These are phyloP conservation scores for Tychaedon coryphoeus DNA, from an alignment of 2,113 vertebrate genomes.

Conservation along the genomic window DNA sequence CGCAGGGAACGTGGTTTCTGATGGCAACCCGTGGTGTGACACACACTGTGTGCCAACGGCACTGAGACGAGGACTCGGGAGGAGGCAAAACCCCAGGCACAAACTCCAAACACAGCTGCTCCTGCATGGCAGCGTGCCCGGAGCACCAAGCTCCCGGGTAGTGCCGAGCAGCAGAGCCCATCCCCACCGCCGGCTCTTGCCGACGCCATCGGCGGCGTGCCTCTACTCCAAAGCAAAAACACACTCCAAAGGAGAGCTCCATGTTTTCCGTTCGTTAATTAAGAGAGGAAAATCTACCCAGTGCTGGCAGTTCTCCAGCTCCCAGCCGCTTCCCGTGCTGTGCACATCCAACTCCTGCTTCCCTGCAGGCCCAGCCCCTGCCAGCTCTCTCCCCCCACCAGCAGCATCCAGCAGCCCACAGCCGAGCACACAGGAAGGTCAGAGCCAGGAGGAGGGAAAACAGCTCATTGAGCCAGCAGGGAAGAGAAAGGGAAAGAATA, in stretches of 20 bases:
- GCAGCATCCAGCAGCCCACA: neutral
- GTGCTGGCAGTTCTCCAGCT: slow-evolving; percentile 3
- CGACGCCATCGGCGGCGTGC: neutral
- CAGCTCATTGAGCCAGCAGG: neutral
- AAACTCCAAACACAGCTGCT: neutral
- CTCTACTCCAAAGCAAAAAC: neutral
- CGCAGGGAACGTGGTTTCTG: fast-evolving
- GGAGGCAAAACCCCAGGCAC: neutral
- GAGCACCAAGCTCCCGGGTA: neutral
- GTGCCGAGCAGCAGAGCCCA: neutral
- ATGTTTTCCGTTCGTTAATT: slow-evolving; percentile 44
- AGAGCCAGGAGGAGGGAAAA: slow-evolving; percentile 7
- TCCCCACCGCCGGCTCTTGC: neutral
- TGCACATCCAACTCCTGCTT: neutral
- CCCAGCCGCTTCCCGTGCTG: neutral
- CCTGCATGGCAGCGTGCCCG: neutral
- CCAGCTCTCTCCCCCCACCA: neutral
- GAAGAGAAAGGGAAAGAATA: slow-evolving; percentile 54
- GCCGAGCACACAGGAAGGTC: slow-evolving; percentile 5
- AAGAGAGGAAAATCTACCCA: slow-evolving; percentile 45
- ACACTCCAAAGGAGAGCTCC: neutral
- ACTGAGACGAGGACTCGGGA: fast-evolving
- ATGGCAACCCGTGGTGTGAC: neutral
- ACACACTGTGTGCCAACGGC: neutral
- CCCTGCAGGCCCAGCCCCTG: neutral